phyloP scores from a whole-genome alignment of 2,888 invertebrate species.

The Epinotia demarniana region DNA sequence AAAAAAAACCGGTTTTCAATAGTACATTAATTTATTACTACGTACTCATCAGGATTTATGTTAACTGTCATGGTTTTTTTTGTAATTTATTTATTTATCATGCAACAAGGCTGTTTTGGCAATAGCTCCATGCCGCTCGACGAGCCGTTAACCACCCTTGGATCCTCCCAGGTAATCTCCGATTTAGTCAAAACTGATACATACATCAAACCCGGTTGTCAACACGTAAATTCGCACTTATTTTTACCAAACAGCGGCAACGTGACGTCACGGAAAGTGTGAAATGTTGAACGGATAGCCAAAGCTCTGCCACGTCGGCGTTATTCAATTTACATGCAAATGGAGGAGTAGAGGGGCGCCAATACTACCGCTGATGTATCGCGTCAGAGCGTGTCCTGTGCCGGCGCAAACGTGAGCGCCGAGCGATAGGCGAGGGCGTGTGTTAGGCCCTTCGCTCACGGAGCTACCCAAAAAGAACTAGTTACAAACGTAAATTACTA shows the following conservation, averaged over 20 bases:
- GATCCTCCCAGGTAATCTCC: not conserved
- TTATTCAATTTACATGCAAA: constrained; percentile 86
- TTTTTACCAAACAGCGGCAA: constrained; percentile 37
- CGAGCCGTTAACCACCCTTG: not conserved
- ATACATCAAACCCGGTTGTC: constrained; percentile 44
- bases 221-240: constrained; percentile 28
- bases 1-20: not conserved
- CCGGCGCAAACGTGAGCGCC: constrained; percentile 40
- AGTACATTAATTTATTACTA: not conserved
- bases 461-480: no score
- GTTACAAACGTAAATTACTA: no score
- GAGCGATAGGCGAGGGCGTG: constrained; percentile 45
- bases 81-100: no score
- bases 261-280: constrained; percentile 55
- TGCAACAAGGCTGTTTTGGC: no score
- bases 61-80: not conserved
- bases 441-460: no score
- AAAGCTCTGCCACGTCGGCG: constrained; percentile 74
- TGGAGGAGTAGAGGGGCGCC: constrained; percentile 65
- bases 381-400: constrained; percentile 74
- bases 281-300: constrained; percentile 62
- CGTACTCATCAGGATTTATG: not conserved
- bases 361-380: constrained; percentile 82
- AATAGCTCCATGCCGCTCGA: no score
- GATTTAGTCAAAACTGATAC: not conserved